Evolutionary conservation across 2,888 invertebrate genomes (phyloP), one percentile per base, ranked within the genome.

Genomic region (Yponomeuta sedellus): DNA sequence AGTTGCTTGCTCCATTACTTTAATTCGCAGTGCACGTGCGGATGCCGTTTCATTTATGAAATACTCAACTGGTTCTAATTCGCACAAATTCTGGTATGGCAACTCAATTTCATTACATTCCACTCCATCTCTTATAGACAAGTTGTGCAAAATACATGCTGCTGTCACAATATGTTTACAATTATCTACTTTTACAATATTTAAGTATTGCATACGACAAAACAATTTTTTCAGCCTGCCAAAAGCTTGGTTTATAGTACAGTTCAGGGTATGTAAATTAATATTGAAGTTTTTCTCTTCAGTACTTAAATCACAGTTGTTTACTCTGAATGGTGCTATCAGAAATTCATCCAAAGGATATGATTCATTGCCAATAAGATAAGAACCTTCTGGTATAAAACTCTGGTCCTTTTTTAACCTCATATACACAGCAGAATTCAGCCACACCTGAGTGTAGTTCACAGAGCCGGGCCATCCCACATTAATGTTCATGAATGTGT

Each of bases 131-230:
- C 39, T 12, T 16, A 64, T n/a, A 16, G 64, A 56, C 28, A 64
- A 57, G 25, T 64, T 64, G 64, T 64, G 64, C 25, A 64, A 57
- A 56, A 64, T 57, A 64, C 64, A 64, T 6, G 64, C 64, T 3
- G 64, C 39, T 16, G 57, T 64, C 19, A 57, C 64, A 16, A 64
- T 57, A 64, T 28, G 16, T 56, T 64, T 64, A 0, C 16, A n/a
- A 28, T 57, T 64, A 1, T 56, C 64, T 8, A 64, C 28, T 57
- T 64, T 64, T 4, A 64, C 16, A 19, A 64, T 34, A 28, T 64
- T 64, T n/a, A 64, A 39, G 22, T 57, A 28, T 56, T 34, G 28
- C 39, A 64, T 19, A 19, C 64, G 56, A 22, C 16, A 12, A 28
- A 64, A 64, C 10, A 28, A 10, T 12, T 19, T 28, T 57, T 64